Base-by-base conservation (phyloP, 2,888 invertebrate genomes). In the Dryadula phaetusa region DNA sequence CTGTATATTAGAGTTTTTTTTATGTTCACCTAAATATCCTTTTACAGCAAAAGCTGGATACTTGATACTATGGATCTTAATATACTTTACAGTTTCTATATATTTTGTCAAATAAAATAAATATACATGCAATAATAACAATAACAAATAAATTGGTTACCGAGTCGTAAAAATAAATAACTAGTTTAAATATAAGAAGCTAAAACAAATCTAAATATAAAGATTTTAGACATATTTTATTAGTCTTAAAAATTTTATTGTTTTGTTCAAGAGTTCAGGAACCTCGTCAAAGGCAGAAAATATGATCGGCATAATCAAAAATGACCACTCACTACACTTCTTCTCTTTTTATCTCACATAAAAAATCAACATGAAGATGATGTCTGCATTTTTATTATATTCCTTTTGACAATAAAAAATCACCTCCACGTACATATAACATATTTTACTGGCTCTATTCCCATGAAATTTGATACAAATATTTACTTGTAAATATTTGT, bases 331-430 rank as follows among this genome's bases (percentile, higher is more conserved):
- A 60, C 44, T 60, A 28, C 28, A 37, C 47, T 32, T 60, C 18
- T 47, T 37, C 42, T 44, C 44, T 47, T 62, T 62, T 62, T 44
- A 7, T 44, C 16, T 60, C 44, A 20, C 60, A 60, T 60, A 60
- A 60, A 56, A 44, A 60, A 60, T 60, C n/a, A 7, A 49, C 40
- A 65, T 65, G 49, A 65, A 65, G 56, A 65, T 65, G 58, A 65
- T 47, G 64, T 60, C 56, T 22, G 40, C 32, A 28, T 60, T 49
- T 60, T 65, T 65, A 65, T 60, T 37, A 65, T 40, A 42, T 60
- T 47, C 22, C 6, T 42, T n/a, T 63, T 28, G 20, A 53, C 6
- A 63, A 42, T 63, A 63, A 63, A 60, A 63, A 44, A 53, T 54
- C 18, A 53, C 53, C n/a, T 63, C 52, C 42, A n/a, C n/a, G n/a